These are phyloP conservation scores for Eubucco bourcierii DNA, from an alignment of 2,113 vertebrate species.

Conservation along the genomic window DNA sequence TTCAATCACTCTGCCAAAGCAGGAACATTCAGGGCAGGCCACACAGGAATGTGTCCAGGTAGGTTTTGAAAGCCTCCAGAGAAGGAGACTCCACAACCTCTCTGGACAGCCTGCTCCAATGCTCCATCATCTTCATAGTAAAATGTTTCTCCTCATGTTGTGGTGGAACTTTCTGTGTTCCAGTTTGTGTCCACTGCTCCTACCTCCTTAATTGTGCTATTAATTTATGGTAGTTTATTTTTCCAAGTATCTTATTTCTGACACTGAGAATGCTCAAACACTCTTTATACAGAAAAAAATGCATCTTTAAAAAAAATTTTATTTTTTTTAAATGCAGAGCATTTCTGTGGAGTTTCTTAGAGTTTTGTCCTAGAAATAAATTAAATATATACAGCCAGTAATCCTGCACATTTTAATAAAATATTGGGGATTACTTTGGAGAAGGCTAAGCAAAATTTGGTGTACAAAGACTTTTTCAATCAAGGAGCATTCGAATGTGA, in stretches of 20 bases:
- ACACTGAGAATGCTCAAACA: background rate
- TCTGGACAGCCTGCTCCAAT: too few species aligned
- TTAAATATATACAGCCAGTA: background rate
- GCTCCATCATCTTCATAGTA: too few species aligned
- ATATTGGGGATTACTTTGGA: background rate
- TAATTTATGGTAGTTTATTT: background rate
- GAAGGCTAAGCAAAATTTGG: background rate
- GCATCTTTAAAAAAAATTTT: too few species aligned
- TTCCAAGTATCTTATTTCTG: background rate
- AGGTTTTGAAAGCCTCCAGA: too few species aligned
- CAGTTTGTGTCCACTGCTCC: too few species aligned
- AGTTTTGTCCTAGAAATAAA: background rate
- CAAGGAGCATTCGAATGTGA: background rate
- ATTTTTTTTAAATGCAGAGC: accelerated
- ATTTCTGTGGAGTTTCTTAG: background rate
- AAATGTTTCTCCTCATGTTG: too few species aligned
- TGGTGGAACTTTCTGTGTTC: too few species aligned
- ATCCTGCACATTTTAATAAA: background rate
- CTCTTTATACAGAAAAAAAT: background rate
- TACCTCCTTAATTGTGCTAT: background rate
- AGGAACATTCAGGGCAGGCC: too few species aligned
- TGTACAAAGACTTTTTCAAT: background rate
- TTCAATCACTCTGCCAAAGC: too few species aligned
- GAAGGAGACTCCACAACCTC: too few species aligned
- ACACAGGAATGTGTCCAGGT: too few species aligned